These are phyloP conservation scores for Aquatica leii DNA, from an alignment of 2,888 invertebrate genomes.

Conservation along the genomic window DNA sequence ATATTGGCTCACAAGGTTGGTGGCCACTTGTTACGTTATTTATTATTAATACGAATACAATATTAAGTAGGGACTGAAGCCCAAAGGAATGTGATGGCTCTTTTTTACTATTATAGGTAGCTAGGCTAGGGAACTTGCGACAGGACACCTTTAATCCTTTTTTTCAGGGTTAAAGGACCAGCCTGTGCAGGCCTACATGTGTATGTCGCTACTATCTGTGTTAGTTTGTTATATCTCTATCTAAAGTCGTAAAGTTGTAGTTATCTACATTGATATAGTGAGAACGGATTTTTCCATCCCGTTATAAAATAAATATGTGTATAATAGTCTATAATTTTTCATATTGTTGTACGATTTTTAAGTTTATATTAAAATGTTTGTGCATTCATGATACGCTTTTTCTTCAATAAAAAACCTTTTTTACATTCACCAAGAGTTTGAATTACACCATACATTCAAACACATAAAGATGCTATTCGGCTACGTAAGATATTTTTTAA, in stretches of 20 bases:
- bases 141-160: constrained; percentile 39
- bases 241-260: constrained; percentile 57
- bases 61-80: constrained; percentile 55
- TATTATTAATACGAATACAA: constrained; percentile 41
- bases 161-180: constrained; percentile 24
- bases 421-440: constrained; percentile 11
- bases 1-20: constrained; percentile 33
- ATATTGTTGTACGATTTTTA: constrained; percentile 88
- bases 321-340: constrained; percentile 85
- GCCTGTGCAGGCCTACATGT: constrained; percentile 57
- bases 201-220: constrained; percentile 61
- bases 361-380: constrained; percentile 88
- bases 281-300: constrained; percentile 66
- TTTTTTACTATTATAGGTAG: constrained; percentile 55
- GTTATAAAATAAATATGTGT: constrained; percentile 70
- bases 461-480: no score
- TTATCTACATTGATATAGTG: constrained; percentile 49
- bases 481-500: no score
- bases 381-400: constrained; percentile 67
- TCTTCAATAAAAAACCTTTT: constrained; percentile 36
- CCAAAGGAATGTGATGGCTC: constrained; percentile 60
- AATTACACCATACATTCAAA: no score
- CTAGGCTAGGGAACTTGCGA: constrained; percentile 46
- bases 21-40: constrained; percentile 44
- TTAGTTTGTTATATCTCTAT: constrained; percentile 60